Conservation (phyloP, 2,113 vertebrate species). For the Halcyon senegalensis region DNA sequence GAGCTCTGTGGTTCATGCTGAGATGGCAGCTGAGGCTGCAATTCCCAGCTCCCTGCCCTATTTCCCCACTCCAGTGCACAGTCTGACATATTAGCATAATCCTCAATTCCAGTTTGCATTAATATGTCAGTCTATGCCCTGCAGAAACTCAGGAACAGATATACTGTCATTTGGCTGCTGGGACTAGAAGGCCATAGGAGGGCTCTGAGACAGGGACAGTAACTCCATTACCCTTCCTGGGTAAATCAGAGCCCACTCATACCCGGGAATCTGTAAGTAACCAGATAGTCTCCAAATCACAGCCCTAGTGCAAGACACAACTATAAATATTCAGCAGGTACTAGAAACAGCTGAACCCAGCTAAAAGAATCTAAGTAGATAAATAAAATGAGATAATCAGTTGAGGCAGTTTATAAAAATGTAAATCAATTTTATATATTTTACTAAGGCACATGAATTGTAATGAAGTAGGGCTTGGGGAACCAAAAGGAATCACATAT, state of each 20-base stretch:
- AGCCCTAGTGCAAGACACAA: not conserved
- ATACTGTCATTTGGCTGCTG: accelerated
- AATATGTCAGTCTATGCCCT: not conserved
- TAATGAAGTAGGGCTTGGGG: not conserved
- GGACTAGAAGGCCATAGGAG: not conserved
- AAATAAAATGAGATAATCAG: not conserved
- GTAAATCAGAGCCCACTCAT: not conserved
- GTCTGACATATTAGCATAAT: not conserved
- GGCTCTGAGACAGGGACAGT: not conserved
- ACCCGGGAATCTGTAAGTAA: not conserved
- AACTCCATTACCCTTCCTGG: accelerated
- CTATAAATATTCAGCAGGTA: not conserved
- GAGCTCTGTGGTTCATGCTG: not conserved
- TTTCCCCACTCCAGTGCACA: not conserved
- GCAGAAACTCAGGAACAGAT: not conserved
- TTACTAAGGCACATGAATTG: not conserved
- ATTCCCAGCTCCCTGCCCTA: not conserved
- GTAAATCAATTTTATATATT: not conserved
- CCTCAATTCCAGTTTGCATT: not conserved
- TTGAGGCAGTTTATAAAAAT: not conserved
- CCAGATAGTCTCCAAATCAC: not conserved
- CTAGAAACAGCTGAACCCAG: not conserved
- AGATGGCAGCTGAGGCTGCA: not conserved
- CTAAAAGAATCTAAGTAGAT: not conserved
- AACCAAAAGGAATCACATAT: not conserved